Conservation (phyloP, 2,797 vertebrate species). For the Platalea minor region DNA sequence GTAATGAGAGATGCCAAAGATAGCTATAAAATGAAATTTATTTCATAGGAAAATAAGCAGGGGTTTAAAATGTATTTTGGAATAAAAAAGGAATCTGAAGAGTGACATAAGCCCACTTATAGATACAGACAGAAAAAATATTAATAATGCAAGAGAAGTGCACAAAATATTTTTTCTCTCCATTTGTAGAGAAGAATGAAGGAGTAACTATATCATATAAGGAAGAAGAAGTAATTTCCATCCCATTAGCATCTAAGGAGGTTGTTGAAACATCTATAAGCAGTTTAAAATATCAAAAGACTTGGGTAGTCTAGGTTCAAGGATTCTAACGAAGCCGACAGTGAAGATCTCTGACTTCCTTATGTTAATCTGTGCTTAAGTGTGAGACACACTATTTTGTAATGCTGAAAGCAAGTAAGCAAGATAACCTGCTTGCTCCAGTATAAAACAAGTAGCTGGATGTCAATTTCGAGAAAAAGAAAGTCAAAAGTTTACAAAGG, state of each 20-base stretch:
- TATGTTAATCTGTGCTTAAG: not conserved
- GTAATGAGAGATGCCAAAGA: not conserved
- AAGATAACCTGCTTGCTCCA: not conserved
- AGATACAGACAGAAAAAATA: not conserved
- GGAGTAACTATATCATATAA: not conserved
- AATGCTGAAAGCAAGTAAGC: not conserved
- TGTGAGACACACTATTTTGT: not conserved
- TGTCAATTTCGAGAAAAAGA: not conserved
- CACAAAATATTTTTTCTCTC: not conserved
- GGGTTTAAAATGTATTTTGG: not conserved
- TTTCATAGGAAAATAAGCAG: not conserved
- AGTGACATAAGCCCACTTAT: not conserved
- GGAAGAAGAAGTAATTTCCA: not conserved
- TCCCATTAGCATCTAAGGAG: not conserved
- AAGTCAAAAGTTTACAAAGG: not conserved
- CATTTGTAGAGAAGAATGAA: not conserved
- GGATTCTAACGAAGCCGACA: not conserved
- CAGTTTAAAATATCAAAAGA: not conserved
- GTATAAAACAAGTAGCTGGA: not conserved
- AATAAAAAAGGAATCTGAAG: not conserved
- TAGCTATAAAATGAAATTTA: not conserved
- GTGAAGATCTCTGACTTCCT: not conserved
- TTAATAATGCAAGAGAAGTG: not conserved
- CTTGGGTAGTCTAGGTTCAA: not conserved
- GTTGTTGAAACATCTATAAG: not conserved